A percentile compares a stretch with the other conserved stretches of the same genome.
Evolutionary conservation across 2,113 vertebrate species (phyloP).

Genomic region (Atrichornis clamosus): DNA sequence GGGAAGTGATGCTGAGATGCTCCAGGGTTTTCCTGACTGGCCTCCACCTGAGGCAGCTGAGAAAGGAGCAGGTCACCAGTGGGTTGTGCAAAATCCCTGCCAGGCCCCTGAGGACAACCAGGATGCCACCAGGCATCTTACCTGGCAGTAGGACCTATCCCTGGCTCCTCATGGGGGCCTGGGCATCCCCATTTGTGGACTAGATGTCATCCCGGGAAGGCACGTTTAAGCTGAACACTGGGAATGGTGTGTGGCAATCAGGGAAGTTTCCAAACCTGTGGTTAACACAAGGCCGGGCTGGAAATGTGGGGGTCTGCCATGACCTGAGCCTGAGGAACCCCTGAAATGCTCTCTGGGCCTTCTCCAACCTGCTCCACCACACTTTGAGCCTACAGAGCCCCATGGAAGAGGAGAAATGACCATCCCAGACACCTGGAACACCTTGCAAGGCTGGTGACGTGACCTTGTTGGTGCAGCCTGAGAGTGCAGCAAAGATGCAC

Average conservation of each 20-base stretch:
- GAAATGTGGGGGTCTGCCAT: not conserved
- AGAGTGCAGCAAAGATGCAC: not conserved
- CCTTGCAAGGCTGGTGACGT: accelerated
- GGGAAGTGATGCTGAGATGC: not conserved
- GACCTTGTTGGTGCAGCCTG: not conserved
- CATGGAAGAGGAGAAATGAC: not conserved
- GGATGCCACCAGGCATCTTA: not conserved
- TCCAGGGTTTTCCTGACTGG: not conserved
- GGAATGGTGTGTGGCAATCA: not conserved
- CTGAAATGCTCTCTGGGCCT: not conserved
- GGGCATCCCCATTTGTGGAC: too few species aligned
- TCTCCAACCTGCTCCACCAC: not conserved
- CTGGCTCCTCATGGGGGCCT: not conserved
- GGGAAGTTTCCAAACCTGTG: not conserved
- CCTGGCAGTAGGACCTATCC: not conserved
- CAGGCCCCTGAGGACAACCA: not conserved
- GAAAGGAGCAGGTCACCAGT: not conserved
- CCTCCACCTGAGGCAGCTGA: not conserved
- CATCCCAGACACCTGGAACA: not conserved
- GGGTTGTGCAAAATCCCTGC: accelerated
- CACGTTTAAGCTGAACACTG: not conserved
- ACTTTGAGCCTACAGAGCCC: not conserved
- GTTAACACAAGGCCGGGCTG: not conserved
- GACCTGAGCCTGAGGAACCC: accelerated
- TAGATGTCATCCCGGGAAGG: not conserved